Evolutionary conservation across 2,888 invertebrate species (phyloP).

Genomic region (Rhingia campestris): DNA sequence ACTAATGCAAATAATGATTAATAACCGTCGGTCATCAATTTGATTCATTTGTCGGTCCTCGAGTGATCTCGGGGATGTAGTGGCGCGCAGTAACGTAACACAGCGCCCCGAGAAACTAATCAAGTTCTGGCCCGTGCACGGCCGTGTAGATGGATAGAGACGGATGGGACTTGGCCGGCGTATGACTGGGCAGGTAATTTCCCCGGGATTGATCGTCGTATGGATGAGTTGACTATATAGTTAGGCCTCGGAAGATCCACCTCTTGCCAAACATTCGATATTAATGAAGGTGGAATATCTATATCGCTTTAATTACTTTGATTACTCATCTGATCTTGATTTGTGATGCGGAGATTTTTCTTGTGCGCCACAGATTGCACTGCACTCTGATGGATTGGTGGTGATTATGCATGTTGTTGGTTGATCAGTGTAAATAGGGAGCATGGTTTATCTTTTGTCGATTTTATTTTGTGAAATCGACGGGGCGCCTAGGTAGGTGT

Average conservation of each 20-base stretch:
- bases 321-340: conserved; percentile 69
- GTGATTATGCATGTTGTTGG: conserved; percentile 67
- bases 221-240: conserved; percentile 62
- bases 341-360: conserved; percentile 36
- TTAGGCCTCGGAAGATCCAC: conserved; percentile 47
- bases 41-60: conserved; percentile 66
- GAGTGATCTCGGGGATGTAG: conserved; percentile 42
- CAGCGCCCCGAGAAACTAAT: conserved; percentile 67
- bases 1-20: conserved; percentile 73
- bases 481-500: conserved; percentile 48
- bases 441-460: conserved; percentile 10
- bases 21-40: conserved; percentile 66
- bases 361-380: not conserved
- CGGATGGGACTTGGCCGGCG: conserved; percentile 15
- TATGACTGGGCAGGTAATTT: conserved; percentile 47
- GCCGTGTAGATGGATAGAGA: conserved; percentile 13
- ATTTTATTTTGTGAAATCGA: conserved; percentile 43
- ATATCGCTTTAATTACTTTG: conserved; percentile 72
- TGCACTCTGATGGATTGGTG: conserved; percentile 61
- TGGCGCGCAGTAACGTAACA: conserved; percentile 35
- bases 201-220: conserved; percentile 58
- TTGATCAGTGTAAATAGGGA: conserved; percentile 29
- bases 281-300: conserved; percentile 69
- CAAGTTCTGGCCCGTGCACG: conserved; percentile 37
- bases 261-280: conserved; percentile 68